Percentiles rank a stretch among this genome's conserved stretches.
These are phyloP conservation scores for Schizothorax lantsangensis DNA, from an alignment of 2,797 vertebrate species.

Conservation along the genomic window DNA sequence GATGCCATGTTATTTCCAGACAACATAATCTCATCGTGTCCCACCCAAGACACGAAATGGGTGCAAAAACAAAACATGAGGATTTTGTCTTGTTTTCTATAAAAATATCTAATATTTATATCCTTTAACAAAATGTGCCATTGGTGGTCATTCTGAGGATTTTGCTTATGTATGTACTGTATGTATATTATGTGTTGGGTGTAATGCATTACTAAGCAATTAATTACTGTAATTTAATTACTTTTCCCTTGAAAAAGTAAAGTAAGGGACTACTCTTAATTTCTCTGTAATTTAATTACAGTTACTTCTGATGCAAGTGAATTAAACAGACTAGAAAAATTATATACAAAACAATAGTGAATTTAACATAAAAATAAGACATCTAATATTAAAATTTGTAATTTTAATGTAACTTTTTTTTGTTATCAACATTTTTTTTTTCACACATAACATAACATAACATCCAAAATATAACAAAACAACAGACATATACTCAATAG, in stretches of 20 bases:
- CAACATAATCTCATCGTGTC: constrained; percentile 53
- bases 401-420: too few species aligned
- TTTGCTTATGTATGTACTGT: neutral
- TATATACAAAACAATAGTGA: neutral
- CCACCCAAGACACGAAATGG: neutral
- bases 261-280: neutral
- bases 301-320: neutral
- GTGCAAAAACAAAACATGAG: neutral
- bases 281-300: neutral
- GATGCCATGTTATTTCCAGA: constrained; percentile 70
- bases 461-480: too few species aligned
- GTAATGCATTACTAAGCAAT: neutral
- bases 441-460: too few species aligned
- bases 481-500: too few species aligned
- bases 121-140: neutral
- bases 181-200: neutral
- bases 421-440: too few species aligned
- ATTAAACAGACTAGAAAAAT: neutral
- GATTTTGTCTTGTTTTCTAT: neutral
- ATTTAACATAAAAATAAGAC: neutral
- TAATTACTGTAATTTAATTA: neutral
- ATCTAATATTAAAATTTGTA: neutral
- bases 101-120: neutral
- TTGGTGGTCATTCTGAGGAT: neutral
- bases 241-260: neutral